These are phyloP conservation scores for Dasypus novemcinctus DNA, from an alignment of 2,113 vertebrate species.

Conservation along the genomic window DNA sequence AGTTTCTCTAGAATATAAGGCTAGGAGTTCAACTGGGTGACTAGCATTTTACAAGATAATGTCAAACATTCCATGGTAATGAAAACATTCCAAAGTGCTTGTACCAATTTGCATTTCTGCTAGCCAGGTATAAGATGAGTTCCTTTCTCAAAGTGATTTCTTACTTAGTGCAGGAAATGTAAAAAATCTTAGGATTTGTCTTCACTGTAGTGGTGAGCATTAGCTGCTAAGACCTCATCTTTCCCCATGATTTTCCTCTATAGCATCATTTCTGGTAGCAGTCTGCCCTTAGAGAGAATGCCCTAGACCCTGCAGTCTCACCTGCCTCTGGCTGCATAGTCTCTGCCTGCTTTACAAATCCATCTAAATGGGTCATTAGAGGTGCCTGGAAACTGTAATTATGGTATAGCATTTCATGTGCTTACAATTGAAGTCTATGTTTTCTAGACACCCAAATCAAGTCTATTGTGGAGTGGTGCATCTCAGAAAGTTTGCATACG, in stretches of 20 bases:
- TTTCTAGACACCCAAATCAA: slow-evolving; percentile 79
- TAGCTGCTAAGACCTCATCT: neutral
- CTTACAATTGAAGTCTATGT: slow-evolving; percentile 78
- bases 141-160: slow-evolving; percentile 4
- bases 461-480: slow-evolving; percentile 77
- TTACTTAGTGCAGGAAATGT: neutral
- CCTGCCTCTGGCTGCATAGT: slow-evolving; percentile 83
- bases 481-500: slow-evolving; percentile 43
- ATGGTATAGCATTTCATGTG: slow-evolving; percentile 83
- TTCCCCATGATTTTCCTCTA: neutral
- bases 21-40: neutral
- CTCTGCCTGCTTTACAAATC: slow-evolving; percentile 79
- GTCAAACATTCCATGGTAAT: neutral
- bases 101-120: neutral
- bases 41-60: neutral
- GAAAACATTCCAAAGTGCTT: neutral
- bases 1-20: neutral
- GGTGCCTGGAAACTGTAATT: slow-evolving; percentile 85
- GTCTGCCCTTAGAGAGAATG: slow-evolving; percentile 64
- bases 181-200: neutral
- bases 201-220: neutral
- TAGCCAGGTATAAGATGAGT: neutral
- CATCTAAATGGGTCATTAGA: slow-evolving; percentile 84
- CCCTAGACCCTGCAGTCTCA: slow-evolving; percentile 79
- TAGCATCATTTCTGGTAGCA: slow-evolving; percentile 50